These are phyloP conservation scores for Mechanitis mazaeus DNA, from an alignment of 2,888 invertebrate genomes.

Conservation along the genomic window DNA sequence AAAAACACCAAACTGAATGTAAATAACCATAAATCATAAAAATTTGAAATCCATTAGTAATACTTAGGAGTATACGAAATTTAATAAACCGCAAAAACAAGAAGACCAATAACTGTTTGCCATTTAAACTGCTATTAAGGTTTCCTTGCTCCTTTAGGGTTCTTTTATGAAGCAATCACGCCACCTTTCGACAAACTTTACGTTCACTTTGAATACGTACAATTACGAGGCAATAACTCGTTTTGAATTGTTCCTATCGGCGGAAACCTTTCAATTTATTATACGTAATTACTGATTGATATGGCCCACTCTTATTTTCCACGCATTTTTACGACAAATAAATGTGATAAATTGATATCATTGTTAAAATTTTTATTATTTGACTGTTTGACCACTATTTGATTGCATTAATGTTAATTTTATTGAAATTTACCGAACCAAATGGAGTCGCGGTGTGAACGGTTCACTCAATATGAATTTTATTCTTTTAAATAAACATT, in stretches of 20 bases:
- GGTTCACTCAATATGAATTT: too few species aligned
- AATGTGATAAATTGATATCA: too few species aligned
- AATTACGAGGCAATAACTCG: conserved; percentile 58
- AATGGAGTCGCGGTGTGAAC: too few species aligned
- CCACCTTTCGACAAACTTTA: conserved; percentile 52
- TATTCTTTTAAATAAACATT: too few species aligned
- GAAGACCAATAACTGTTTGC: conserved; percentile 32
- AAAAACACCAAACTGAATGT: neutral
- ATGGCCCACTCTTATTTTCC: neutral
- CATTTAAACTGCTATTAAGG: conserved; percentile 39
- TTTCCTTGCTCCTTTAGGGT: conserved; percentile 44
- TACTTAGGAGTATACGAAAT: conserved; percentile 12
- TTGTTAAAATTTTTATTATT: too few species aligned
- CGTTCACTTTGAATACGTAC: conserved; percentile 53
- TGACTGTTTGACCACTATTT: too few species aligned
- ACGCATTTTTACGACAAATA: too few species aligned
- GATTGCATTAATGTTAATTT: too few species aligned
- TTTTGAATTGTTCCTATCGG: conserved; percentile 43
- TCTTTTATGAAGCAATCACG: conserved; percentile 60
- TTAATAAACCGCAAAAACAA: conserved; percentile 26
- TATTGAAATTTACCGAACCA: too few species aligned
- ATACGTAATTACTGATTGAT: conserved; percentile 1
- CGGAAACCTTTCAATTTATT: conserved; percentile 4
- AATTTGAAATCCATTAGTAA: conserved; percentile 1
- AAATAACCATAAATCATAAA: neutral